Percentiles rank a stretch among this genome's conserved stretches.
phyloP scores from a whole-genome alignment of 1,140 invertebrate species.

The Yoshiicerus persimilis region DNA sequence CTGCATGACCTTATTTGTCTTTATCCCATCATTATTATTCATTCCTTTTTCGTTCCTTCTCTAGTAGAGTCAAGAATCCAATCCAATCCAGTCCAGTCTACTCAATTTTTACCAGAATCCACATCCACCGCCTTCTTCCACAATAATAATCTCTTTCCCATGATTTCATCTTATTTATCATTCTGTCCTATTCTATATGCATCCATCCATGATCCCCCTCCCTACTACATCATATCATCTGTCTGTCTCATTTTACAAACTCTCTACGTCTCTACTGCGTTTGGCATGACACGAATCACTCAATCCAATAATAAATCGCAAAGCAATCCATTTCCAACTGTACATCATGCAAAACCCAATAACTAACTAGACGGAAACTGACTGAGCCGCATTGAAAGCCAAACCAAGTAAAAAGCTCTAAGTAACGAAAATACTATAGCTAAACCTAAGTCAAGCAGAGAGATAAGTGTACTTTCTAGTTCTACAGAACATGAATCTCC shows the following conservation, averaged over 20 bases:
- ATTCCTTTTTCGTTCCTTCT: background rate
- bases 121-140: too few species aligned
- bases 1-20: slow-evolving; percentile 3
- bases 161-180: slow-evolving; percentile 15
- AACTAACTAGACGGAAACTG: background rate
- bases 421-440: too few species aligned
- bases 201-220: too few species aligned
- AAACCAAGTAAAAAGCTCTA: background rate
- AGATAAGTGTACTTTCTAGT: background rate
- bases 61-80: background rate
- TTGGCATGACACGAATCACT: background rate
- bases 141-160: slow-evolving; percentile 8
- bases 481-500: background rate
- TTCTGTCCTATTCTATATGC: background rate
- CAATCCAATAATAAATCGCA: background rate
- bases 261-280: background rate
- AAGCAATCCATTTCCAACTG: background rate
- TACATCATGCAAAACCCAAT: background rate
- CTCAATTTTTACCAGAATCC: slow-evolving; percentile 2
- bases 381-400: background rate
- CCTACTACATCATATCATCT: background rate
- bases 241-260: background rate
- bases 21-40: background rate
- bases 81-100: background rate
- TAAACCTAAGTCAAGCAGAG: background rate